Percentiles rank a stretch among this genome's conserved stretches.
Conservation (phyloP, 2,797 vertebrate species). For the Manis pentadactyla region DNA sequence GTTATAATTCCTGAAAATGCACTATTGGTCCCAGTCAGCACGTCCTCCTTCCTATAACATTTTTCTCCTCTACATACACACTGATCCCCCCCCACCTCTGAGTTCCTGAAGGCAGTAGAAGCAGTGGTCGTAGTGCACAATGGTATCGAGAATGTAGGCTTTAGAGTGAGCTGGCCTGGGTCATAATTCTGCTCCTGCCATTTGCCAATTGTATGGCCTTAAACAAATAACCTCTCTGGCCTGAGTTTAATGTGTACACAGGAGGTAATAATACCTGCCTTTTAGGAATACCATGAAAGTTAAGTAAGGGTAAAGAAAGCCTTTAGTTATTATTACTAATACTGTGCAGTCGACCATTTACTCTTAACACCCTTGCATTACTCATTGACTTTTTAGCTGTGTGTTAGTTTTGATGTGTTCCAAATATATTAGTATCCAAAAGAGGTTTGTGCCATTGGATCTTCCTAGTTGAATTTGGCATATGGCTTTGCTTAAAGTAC, state of each 20-base stretch:
- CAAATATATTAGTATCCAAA: neutral
- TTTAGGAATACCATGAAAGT: neutral
- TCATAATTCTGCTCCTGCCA: neutral
- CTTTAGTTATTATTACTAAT: neutral
- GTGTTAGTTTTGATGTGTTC: neutral
- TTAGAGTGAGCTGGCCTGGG: neutral
- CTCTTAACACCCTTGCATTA: neutral
- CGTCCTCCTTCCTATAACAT: neutral
- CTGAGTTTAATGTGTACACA: neutral
- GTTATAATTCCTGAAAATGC: neutral
- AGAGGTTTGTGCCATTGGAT: neutral
- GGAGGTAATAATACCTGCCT: neutral
- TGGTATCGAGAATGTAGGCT: neutral
- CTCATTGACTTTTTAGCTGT: neutral
- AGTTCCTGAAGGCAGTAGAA: neutral
- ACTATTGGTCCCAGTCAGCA: neutral
- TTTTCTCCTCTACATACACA: neutral
- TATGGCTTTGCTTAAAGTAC: slow-evolving; percentile 20
- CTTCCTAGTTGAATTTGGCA: neutral
- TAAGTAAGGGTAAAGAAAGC: neutral
- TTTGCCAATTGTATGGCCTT: neutral
- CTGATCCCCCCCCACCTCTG: neutral
- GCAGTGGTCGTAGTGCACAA: neutral
- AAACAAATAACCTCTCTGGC: neutral
- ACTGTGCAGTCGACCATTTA: neutral